phyloP scores from a whole-genome alignment of 2,113 vertebrate species.

The Halcyon senegalensis region DNA sequence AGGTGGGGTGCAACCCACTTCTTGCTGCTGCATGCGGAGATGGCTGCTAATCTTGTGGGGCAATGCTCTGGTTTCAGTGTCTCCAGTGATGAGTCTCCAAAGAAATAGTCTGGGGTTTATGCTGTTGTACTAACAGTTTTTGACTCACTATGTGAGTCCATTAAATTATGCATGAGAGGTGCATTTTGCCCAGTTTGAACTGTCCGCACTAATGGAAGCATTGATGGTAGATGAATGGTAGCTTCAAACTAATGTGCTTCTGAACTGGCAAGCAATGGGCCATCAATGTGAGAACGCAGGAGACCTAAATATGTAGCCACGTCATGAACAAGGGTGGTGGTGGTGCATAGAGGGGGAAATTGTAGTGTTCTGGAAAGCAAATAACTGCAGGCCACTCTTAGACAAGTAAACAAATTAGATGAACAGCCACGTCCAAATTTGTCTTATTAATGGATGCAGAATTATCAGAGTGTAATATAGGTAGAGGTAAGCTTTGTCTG shows the following conservation, averaged over 20 bases:
- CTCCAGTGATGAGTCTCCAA: background rate
- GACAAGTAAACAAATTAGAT: background rate
- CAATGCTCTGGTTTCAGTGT: background rate
- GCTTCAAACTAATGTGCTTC: background rate
- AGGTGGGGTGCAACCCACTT: background rate
- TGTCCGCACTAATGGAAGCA: constrained; percentile 32
- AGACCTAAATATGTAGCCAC: background rate
- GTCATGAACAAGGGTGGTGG: background rate
- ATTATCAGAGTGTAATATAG: background rate
- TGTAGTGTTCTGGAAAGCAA: background rate
- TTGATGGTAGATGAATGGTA: background rate
- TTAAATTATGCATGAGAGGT: constrained; percentile 47
- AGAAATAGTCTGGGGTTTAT: background rate
- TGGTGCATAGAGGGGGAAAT: background rate
- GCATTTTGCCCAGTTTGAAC: constrained; percentile 35
- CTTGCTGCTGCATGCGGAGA: background rate
- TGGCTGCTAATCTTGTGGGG: accelerated
- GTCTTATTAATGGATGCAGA: background rate
- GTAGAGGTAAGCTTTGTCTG: background rate
- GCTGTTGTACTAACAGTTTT: constrained; percentile 16
- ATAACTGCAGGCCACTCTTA: background rate
- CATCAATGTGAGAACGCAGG: background rate
- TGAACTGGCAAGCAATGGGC: background rate
- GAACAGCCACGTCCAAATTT: background rate
- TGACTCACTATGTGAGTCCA: background rate